Evolutionary conservation across 2,888 invertebrate species (phyloP).

Genomic region (Thereva nobilitata): DNA sequence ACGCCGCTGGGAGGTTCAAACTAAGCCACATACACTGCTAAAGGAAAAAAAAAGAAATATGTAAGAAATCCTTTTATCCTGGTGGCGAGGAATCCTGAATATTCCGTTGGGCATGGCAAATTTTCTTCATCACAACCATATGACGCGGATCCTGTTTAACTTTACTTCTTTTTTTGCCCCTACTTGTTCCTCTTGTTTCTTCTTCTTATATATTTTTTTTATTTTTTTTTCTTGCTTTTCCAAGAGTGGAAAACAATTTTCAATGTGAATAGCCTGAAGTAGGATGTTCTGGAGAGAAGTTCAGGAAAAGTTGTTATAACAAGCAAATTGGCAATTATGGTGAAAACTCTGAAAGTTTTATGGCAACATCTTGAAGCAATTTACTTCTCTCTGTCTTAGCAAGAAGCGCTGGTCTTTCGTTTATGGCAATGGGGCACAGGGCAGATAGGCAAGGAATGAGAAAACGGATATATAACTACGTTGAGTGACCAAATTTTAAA

Average conservation of each 20-base stretch:
- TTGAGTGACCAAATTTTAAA: too few species aligned
- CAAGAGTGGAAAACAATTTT: slow-evolving; percentile 10
- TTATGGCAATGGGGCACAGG: too few species aligned
- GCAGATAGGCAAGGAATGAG: too few species aligned
- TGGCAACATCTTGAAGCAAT: slow-evolving; percentile 32
- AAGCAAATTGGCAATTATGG: slow-evolving; percentile 31
- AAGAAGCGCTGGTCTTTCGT: too few species aligned
- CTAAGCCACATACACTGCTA: too few species aligned
- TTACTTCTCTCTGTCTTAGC: neutral
- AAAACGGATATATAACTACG: too few species aligned
- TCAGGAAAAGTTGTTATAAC: slow-evolving; percentile 3
- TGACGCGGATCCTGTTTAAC: slow-evolving; percentile 25
- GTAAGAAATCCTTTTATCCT: neutral
- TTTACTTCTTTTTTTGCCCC: neutral
- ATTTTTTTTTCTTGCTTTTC: too few species aligned
- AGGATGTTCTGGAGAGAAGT: neutral
- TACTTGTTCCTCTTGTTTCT: neutral
- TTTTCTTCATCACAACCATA: slow-evolving; percentile 25
- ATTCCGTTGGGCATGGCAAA: slow-evolving; percentile 9
- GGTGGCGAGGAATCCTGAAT: neutral
- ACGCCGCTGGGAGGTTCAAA: too few species aligned
- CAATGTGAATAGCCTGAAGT: neutral
- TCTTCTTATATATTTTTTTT: too few species aligned
- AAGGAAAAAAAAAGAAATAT: too few species aligned
- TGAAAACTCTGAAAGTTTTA: slow-evolving; percentile 25